Evolutionary conservation across 1,140 invertebrate species (phyloP), one percentile per base, ranked within the genome.

Genomic region (Sminthurinus signatus): DNA sequence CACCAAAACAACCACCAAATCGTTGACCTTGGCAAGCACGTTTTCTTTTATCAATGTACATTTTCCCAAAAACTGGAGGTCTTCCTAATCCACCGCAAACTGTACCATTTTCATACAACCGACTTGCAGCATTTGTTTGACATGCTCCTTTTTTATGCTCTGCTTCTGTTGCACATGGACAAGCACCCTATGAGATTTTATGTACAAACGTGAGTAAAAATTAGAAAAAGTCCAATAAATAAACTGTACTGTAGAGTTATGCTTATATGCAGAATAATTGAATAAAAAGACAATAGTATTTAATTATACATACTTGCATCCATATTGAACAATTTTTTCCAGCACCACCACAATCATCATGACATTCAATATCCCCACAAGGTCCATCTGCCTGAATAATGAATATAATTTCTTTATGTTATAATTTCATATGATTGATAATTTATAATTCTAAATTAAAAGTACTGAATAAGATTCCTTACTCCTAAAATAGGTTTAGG

Each of bases 331-430:
- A 36, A 36, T 36, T 36, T 15, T 15, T 36, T 36, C 32, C 32
- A 5, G 32, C 32, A 36, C 32, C 32, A 8, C 32, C 32, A 15
- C 5, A 36, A 36, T 36, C 32, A 15, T 36, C 32, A 15, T 8
- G 15, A 36, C 32, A 36, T 15, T 36, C 32, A 15, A 36, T 36
- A 36, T 36, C 32, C 5, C 59, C 46, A 21, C 54, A 48, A 15
- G 70, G 70, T 25, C 70, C 70, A 44, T 71, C 64, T 19, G 64
- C 70, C 70, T 71, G 43, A n/a, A n/a, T n/a, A n/a, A n/a, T n/a
- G n/a, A n/a, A n/a, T n/a, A n/a, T n/a, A n/a, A n/a, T n/a, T n/a
- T n/a, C n/a, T n/a, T n/a, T n/a, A n/a, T n/a, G n/a, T n/a, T n/a
- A n/a, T n/a, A n/a, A n/a, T n/a, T n/a, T n/a, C n/a, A n/a, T n/a